Percentiles rank a stretch among this genome's conserved stretches.
These are phyloP conservation scores for Volucella inflata DNA, from an alignment of 2,888 invertebrate species.

Conservation along the genomic window DNA sequence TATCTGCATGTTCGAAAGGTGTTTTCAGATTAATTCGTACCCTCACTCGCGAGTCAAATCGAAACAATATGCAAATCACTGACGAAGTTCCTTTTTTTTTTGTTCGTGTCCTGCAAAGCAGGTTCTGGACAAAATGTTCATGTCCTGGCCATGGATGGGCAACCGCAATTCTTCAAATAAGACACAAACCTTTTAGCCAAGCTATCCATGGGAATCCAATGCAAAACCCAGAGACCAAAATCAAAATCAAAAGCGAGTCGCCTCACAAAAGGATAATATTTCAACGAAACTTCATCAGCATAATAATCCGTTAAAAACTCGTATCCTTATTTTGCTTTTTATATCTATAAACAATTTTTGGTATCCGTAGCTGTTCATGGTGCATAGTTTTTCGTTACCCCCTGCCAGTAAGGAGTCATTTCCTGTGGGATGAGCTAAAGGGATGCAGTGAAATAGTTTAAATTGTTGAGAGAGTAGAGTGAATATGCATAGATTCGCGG, in stretches of 20 bases:
- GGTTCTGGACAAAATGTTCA: neutral
- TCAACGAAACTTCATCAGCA: constrained; percentile 68
- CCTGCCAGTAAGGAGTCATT: neutral
- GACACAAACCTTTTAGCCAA: constrained; percentile 39
- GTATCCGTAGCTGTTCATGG: constrained; percentile 15
- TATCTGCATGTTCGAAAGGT: no score
- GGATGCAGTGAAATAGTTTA: constrained; percentile 68
- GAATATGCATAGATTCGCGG: constrained; percentile 42
- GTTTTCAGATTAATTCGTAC: neutral
- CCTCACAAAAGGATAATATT: constrained; percentile 63
- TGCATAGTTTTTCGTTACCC: constrained; percentile 1
- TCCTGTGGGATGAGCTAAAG: constrained; percentile 36
- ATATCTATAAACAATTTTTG: constrained; percentile 56
- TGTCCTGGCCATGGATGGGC: constrained; percentile 25
- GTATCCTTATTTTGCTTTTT: constrained; percentile 62
- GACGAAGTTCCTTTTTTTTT: constrained; percentile 26
- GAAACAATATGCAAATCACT: constrained; percentile 72
- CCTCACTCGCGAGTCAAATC: constrained; percentile 40
- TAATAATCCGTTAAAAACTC: constrained; percentile 73
- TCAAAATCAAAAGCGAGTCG: constrained; percentile 14
- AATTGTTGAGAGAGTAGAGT: constrained; percentile 57
- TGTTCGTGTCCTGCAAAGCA: constrained; percentile 2
- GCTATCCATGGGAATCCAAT: constrained; percentile 13
- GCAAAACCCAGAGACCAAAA: constrained; percentile 20
- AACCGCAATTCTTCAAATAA: constrained; percentile 34